Evolutionary conservation across 2,113 vertebrate genomes (phyloP).

Genomic region (Columba janthina): DNA sequence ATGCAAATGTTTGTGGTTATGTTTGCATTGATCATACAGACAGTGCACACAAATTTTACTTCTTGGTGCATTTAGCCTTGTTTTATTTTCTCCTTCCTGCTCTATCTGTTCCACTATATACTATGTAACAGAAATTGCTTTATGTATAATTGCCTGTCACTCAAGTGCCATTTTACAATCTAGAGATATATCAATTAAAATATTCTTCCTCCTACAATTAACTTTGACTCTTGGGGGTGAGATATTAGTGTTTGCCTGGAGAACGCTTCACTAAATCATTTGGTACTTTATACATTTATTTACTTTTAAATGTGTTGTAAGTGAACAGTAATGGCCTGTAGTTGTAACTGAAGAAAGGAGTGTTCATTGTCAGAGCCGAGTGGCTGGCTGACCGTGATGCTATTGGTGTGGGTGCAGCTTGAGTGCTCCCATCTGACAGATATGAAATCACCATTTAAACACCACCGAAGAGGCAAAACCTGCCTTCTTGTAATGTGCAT

Average conservation of each 20-base stretch:
- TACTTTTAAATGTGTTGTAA: background rate
- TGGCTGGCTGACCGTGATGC: background rate
- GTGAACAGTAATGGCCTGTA: background rate
- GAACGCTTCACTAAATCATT: background rate
- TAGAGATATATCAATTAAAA: background rate
- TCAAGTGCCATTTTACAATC: background rate
- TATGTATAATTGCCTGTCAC: slow-evolving; percentile 2
- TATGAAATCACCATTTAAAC: background rate
- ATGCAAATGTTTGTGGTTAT: slow-evolving; percentile 47
- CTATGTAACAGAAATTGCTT: background rate
- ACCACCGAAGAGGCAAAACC: background rate
- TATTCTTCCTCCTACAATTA: background rate
- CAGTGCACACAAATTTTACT: slow-evolving; percentile 4
- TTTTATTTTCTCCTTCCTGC: background rate
- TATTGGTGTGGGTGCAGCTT: background rate
- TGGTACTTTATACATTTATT: background rate
- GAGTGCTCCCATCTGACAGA: background rate
- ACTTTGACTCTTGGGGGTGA: background rate
- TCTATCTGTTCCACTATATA: background rate
- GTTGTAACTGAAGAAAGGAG: background rate
- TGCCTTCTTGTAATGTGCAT: background rate
- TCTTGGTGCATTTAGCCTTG: background rate
- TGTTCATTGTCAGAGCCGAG: background rate
- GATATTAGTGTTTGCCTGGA: background rate
- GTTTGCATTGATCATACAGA: slow-evolving; percentile 30